Evolutionary conservation across 2,797 vertebrate genomes (phyloP), one percentile per base, ranked within the genome.

Genomic region (Macrochelys suwanniensis): DNA sequence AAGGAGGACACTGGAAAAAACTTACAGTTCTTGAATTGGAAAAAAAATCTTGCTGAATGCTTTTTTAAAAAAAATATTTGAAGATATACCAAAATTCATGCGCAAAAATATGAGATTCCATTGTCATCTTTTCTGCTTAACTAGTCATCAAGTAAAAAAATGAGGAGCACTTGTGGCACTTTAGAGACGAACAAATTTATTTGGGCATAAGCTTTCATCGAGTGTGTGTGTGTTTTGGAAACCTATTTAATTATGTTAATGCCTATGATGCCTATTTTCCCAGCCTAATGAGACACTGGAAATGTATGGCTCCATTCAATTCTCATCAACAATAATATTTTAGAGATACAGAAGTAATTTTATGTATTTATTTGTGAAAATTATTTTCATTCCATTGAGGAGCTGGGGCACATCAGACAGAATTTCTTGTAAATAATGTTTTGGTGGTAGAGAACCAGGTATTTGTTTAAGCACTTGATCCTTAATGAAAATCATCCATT

Each of bases 241-340:
- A 82, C n/a, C 68, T 42, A 85, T 1, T 4, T 0, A 0, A 17
- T 80, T 23, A 47, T 28, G 37, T 74, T 57, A 42, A 74, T 15
- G 28, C 80, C 51, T 0, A 0, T 42, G 2, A 51, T 5, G 93
- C 76, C 81, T 15, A 17, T 54, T 56, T 0, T 0, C 16, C 54
- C n/a, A n/a, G 5, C 0, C 16, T 28, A 53, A 81, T 11, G 12
- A 85, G 74, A 77, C 68, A 47, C 49, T 54, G 42, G 19, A 74
- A 86, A 82, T 5, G 42, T 2, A 2, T 0, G 3, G 8, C 37
- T 92, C 54, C 56, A 65, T 33, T 65, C 89, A 49, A 79, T 51
- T n/a, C 53, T 81, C 83, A 74, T 81, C 45, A 79, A 80, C 76
- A 68, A 77, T 53, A 53, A 77, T 15, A 42, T 47, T 7, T 47